These are phyloP conservation scores for Crotalus tigris DNA, from an alignment of 2,113 vertebrate genomes.

Conservation along the genomic window DNA sequence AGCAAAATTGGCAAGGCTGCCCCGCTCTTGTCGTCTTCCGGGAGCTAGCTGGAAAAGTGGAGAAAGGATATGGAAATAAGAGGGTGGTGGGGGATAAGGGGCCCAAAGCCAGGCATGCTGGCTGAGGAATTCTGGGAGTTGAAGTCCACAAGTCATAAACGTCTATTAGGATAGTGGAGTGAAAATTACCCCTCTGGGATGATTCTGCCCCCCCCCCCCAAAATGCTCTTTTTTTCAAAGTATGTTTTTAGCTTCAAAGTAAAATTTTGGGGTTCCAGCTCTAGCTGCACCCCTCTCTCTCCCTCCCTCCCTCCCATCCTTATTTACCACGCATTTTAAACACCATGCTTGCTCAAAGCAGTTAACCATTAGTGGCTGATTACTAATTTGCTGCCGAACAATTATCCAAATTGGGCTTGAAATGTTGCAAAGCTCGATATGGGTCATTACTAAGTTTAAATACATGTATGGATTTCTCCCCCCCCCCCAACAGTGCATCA, in stretches of 20 bases:
- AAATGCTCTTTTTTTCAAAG: too few relatives aligned
- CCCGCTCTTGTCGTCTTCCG: background rate
- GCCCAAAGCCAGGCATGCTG: background rate
- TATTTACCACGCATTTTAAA: background rate
- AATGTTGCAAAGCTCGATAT: background rate
- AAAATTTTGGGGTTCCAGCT: background rate
- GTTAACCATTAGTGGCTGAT: conserved; percentile 1
- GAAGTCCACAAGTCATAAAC: too few relatives aligned
- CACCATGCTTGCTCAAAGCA: background rate
- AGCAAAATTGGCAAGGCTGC: background rate
- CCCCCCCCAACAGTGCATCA: background rate
- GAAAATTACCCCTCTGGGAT: background rate
- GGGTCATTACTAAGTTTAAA: conserved; percentile 6
- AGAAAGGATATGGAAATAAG: background rate
- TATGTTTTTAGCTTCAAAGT: background rate
- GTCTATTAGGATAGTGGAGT: background rate
- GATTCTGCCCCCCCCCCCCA: background rate
- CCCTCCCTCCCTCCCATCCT: background rate
- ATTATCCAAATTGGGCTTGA: conserved; percentile 9
- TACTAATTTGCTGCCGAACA: conserved; percentile 2
- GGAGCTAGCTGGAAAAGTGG: background rate
- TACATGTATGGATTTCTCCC: background rate
- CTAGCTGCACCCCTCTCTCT: background rate
- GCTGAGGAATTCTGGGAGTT: too few relatives aligned
- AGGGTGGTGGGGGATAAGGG: background rate